phyloP scores from a whole-genome alignment of 2,888 invertebrate species.

The Rhamnusium bicolor region DNA sequence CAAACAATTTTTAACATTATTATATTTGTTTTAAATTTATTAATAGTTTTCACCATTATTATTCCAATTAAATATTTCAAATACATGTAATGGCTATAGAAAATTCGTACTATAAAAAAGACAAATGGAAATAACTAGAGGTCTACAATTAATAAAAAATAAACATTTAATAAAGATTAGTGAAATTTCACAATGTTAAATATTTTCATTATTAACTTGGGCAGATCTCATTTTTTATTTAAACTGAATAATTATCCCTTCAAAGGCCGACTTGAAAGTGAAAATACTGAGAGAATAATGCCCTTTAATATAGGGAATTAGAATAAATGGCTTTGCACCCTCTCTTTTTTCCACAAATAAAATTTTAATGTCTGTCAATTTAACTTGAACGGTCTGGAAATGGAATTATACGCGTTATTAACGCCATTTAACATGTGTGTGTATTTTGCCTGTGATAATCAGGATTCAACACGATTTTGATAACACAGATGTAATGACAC shows the following conservation, averaged over 20 bases:
- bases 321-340: constrained; percentile 27
- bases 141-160: background rate
- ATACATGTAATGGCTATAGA: too few species aligned
- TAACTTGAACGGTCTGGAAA: constrained; percentile 3
- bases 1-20: too few species aligned
- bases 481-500: background rate
- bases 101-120: too few species aligned
- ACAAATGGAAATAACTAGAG: background rate
- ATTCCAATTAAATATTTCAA: too few species aligned
- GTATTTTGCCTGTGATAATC: background rate
- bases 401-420: constrained; percentile 12
- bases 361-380: constrained; percentile 33
- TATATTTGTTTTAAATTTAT: too few species aligned
- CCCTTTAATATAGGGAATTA: constrained; percentile 27
- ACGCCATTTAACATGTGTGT: constrained; percentile 1
- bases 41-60: too few species aligned
- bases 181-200: constrained; percentile 9
- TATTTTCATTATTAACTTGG: constrained; percentile 26
- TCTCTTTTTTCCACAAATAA: constrained; percentile 31
- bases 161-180: constrained; percentile 2
- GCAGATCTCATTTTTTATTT: constrained; percentile 29
- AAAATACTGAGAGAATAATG: constrained; percentile 19
- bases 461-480: background rate
- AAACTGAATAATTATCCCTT: constrained; percentile 36
- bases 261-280: constrained; percentile 20